Evolutionary conservation across 2,797 vertebrate species (phyloP).

Genomic region (Enteromius argenteus): DNA sequence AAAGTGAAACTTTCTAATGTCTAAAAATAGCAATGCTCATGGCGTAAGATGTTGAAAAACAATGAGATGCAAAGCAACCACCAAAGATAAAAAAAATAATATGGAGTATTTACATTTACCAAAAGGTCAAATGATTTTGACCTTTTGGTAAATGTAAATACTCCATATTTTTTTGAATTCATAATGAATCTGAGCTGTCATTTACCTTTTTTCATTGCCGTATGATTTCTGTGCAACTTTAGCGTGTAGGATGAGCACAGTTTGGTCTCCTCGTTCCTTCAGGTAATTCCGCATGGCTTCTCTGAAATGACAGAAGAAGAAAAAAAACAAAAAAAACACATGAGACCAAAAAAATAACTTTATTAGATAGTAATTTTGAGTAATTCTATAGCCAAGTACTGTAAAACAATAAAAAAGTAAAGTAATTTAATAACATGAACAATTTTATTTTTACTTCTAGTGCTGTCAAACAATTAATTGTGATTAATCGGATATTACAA

Average conservation of each 20-base stretch:
- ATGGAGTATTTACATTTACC: neutral
- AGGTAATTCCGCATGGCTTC: slow-evolving; percentile 99
- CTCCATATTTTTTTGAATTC: no score
- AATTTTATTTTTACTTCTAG: neutral
- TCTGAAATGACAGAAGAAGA: slow-evolving; percentile 73
- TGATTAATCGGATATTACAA: no score
- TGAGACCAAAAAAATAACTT: neutral
- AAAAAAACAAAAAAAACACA: neutral
- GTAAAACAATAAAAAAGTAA: neutral
- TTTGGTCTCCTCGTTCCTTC: slow-evolving; percentile 98
- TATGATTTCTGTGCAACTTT: slow-evolving; percentile 99
- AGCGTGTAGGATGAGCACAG: slow-evolving; percentile 97
- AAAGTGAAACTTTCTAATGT: neutral
- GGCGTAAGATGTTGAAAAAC: neutral
- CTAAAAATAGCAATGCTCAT: neutral
- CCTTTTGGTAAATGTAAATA: no score
- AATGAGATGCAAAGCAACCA: neutral
- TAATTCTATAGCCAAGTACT: neutral
- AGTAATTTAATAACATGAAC: neutral
- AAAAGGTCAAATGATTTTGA: no score
- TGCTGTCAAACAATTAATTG: no score
- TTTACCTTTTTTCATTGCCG: slow-evolving; percentile 96
- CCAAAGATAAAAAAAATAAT: neutral
- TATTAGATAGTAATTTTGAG: slow-evolving; percentile 35
- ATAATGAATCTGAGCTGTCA: neutral